Conservation (phyloP, 1,140 invertebrate species). For the Oreohelix idahoensis region DNA sequence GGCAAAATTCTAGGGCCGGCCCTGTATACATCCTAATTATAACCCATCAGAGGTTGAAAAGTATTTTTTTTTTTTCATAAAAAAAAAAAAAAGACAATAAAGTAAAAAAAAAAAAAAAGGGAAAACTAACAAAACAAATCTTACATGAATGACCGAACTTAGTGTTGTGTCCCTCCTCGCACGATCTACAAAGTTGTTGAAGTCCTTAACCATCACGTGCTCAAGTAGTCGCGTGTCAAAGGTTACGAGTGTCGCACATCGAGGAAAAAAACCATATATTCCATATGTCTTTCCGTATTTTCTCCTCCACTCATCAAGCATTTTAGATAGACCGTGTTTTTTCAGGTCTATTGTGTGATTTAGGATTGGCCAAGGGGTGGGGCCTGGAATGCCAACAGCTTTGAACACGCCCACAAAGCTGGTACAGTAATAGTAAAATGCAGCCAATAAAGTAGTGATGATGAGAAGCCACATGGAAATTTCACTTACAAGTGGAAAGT, state of each 20-base stretch:
- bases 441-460: neutral
- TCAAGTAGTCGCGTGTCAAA: conserved; percentile 23
- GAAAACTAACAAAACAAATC: no score
- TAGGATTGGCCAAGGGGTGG: conserved; percentile 24
- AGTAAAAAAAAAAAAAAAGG: no score
- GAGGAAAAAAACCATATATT: conserved; percentile 14
- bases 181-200: conserved; percentile 22
- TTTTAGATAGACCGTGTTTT: conserved; percentile 27
- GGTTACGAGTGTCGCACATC: conserved; percentile 11
- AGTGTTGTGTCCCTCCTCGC: neutral
- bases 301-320: conserved; percentile 23
- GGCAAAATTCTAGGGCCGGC: no score
- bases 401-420: conserved; percentile 25
- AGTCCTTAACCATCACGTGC: conserved; percentile 20
- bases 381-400: conserved; percentile 14
- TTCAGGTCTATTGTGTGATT: conserved; percentile 18
- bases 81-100: no score
- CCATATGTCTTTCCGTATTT: conserved; percentile 24
- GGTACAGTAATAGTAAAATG: conserved; percentile 6
- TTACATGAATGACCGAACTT: conserved; percentile 5
- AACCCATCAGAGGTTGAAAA: no score
- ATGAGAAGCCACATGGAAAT: conserved; percentile 1
- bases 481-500: neutral
- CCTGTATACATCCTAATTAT: no score
- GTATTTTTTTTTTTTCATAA: no score